These are phyloP conservation scores for Mallotus villosus DNA, from an alignment of 2,797 vertebrate genomes.

Conservation along the genomic window DNA sequence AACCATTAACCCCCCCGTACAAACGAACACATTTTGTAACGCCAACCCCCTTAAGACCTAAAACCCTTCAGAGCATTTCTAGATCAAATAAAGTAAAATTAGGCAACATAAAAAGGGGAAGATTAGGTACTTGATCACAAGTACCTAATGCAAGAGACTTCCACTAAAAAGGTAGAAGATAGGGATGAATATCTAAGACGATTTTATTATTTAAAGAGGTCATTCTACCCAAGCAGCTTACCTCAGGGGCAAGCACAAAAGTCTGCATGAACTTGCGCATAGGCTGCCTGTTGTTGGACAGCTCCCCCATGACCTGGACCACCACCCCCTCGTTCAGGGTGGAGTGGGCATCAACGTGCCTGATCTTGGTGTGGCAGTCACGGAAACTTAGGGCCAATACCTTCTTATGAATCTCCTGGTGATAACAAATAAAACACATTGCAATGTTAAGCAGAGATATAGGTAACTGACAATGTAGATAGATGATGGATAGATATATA, in stretches of 20 bases:
- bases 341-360: conserved; percentile 94
- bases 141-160: not conserved
- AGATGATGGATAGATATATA: no score
- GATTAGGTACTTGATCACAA: no score
- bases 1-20: no score
- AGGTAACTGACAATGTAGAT: not conserved
- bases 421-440: not conserved
- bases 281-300: conserved; percentile 97
- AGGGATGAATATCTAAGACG: not conserved
- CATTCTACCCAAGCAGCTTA: conserved; percentile 48
- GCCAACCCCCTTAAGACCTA: no score
- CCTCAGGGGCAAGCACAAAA: conserved; percentile 94
- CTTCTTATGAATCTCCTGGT: conserved; percentile 95
- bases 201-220: not conserved
- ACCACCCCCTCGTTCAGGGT: conserved; percentile 95
- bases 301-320: conserved; percentile 97
- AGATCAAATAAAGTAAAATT: no score
- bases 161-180: not conserved
- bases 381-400: conserved; percentile 96
- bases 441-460: not conserved
- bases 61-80: no score
- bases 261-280: conserved; percentile 98
- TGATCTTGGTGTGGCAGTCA: conserved; percentile 95
- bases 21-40: no score
- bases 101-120: no score